A percentile compares a stretch with the other conserved stretches of the same genome.
These are phyloP conservation scores for Villa cingulata DNA, from an alignment of 2,888 invertebrate species.

Conservation along the genomic window DNA sequence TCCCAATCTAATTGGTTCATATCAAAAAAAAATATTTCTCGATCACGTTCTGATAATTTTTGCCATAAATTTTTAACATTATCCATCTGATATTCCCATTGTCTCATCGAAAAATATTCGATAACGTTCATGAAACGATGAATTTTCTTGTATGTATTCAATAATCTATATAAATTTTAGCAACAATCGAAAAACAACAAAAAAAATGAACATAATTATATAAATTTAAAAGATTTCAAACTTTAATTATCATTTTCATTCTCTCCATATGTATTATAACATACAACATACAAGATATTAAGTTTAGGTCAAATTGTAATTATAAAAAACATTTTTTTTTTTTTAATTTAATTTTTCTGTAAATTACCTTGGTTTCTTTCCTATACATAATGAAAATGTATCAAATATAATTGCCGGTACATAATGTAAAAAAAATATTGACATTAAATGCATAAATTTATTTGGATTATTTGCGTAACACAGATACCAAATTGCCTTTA, in stretches of 20 bases:
- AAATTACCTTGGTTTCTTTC: constrained; percentile 45
- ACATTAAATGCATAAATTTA: constrained; percentile 40
- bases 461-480: constrained; percentile 45
- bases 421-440: constrained; percentile 49
- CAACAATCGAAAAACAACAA: background rate
- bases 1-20: constrained; percentile 63
- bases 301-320: too few relatives aligned
- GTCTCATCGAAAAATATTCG: constrained; percentile 63
- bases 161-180: constrained; percentile 42
- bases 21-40: constrained; percentile 55
- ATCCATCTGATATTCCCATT: constrained; percentile 59
- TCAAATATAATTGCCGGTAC: constrained; percentile 53
- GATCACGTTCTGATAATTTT: constrained; percentile 44
- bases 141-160: constrained; percentile 60
- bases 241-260: too few relatives aligned
- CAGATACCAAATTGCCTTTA: constrained; percentile 55
- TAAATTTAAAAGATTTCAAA: too few relatives aligned
- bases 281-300: too few relatives aligned
- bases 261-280: too few relatives aligned
- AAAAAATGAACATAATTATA: background rate
- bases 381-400: constrained; percentile 39
- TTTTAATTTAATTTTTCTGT: too few relatives aligned
- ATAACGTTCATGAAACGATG: constrained; percentile 58
- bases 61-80: constrained; percentile 46
- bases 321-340: too few relatives aligned